Conservation (phyloP, 2,888 invertebrate genomes). For the Himalopsyche tibetana region DNA sequence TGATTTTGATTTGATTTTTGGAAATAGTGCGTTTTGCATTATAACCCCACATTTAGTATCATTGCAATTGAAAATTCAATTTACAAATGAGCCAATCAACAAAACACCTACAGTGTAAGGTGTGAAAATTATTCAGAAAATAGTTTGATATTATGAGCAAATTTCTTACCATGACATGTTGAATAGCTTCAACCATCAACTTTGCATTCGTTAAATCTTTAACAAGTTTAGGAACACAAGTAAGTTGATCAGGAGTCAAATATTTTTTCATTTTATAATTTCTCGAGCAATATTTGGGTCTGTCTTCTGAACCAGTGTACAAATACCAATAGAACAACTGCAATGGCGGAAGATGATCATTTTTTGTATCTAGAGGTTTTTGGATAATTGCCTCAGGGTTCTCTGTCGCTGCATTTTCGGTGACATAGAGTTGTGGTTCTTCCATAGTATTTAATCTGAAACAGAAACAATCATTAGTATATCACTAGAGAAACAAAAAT, state of each 20-base stretch:
- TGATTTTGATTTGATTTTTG: too few species aligned
- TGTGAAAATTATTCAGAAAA: too few species aligned
- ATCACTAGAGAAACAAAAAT: too few species aligned
- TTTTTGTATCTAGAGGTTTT: background rate
- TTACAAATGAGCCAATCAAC: too few species aligned
- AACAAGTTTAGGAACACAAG: constrained; percentile 47
- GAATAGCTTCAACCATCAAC: constrained; percentile 53
- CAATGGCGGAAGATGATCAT: constrained; percentile 67
- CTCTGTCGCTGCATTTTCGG: background rate
- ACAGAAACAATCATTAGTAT: too few species aligned
- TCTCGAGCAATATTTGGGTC: constrained; percentile 67
- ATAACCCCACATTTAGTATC: too few species aligned
- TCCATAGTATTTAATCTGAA: too few species aligned
- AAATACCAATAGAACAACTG: constrained; percentile 75
- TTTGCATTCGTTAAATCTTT: constrained; percentile 48
- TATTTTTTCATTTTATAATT: constrained; percentile 72
- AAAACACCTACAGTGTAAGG: too few species aligned
- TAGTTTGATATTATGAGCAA: too few species aligned
- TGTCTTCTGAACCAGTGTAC: constrained; percentile 76
- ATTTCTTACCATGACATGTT: constrained; percentile 58
- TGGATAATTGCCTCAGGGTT: background rate
- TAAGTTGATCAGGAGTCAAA: constrained; percentile 72
- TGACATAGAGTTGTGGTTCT: background rate
- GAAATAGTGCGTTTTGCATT: too few species aligned
- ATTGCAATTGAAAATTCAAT: too few species aligned